Conservation (phyloP, 2,888 invertebrate species). For the Philaethria dido region DNA sequence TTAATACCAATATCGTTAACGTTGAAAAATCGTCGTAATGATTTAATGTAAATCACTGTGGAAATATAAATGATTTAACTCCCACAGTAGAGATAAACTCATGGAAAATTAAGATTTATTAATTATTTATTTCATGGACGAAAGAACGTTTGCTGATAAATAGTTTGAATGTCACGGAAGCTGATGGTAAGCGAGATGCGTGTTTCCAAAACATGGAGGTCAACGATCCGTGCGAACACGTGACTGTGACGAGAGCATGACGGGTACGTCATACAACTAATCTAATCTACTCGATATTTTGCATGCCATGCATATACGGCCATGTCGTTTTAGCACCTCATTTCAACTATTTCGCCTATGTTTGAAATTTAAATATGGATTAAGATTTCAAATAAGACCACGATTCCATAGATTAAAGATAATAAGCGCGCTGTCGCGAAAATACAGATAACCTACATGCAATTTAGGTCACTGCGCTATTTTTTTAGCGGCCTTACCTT, state of each 20-base stretch:
- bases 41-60: slow-evolving; percentile 50
- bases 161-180: slow-evolving; percentile 49
- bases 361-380: not conserved
- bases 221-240: slow-evolving; percentile 73
- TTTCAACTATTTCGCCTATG: not conserved
- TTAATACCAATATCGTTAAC: slow-evolving; percentile 31
- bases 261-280: slow-evolving; percentile 50
- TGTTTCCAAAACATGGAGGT: slow-evolving; percentile 79
- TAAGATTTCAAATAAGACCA: slow-evolving; percentile 4
- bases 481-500: slow-evolving; percentile 47
- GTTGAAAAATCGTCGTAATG: slow-evolving; percentile 35
- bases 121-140: slow-evolving; percentile 50
- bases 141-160: slow-evolving; percentile 52
- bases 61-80: slow-evolving; percentile 56
- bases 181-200: slow-evolving; percentile 47
- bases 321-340: not conserved
- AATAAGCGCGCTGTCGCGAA: slow-evolving; percentile 51
- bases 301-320: not conserved
- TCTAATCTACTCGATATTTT: slow-evolving; percentile 57
- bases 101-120: slow-evolving; percentile 56
- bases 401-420: slow-evolving; percentile 36
- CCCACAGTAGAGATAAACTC: slow-evolving; percentile 54
- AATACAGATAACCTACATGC: slow-evolving; percentile 66
- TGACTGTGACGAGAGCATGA: slow-evolving; percentile 65
- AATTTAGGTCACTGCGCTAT: slow-evolving; percentile 68